Evolutionary conservation across 2,797 vertebrate genomes (phyloP).

Genomic region (Peromyscus aztecus): DNA sequence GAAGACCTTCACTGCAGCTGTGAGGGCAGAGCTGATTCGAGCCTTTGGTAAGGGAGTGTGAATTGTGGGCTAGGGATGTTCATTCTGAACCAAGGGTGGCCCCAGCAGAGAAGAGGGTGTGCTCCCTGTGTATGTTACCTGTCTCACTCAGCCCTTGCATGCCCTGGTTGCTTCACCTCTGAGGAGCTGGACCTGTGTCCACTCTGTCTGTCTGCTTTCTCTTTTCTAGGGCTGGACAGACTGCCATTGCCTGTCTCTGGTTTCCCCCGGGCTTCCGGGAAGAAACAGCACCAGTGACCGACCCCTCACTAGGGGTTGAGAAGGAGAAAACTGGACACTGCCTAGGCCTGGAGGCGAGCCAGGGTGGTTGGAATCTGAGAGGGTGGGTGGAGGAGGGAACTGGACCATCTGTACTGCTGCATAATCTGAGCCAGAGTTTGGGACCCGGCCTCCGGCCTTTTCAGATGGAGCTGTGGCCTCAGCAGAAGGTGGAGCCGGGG

Average conservation of each 20-base stretch:
- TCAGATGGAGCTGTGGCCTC: slow-evolving; percentile 59
- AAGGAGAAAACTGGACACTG: slow-evolving; percentile 72
- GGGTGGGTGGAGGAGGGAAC: slow-evolving; percentile 66
- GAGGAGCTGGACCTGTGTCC: background rate
- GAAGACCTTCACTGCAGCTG: slow-evolving; percentile 95
- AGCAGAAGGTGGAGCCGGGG: slow-evolving; percentile 22
- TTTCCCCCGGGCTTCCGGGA: slow-evolving; percentile 87
- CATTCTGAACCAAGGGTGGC: background rate
- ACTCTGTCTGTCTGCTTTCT: background rate
- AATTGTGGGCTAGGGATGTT: background rate
- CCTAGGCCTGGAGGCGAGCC: slow-evolving; percentile 60
- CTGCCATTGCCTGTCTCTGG: slow-evolving; percentile 92
- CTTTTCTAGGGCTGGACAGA: slow-evolving; percentile 93
- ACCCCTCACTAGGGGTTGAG: background rate
- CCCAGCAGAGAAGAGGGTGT: background rate
- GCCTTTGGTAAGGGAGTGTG: slow-evolving; percentile 93
- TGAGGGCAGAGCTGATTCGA: slow-evolving; percentile 95
- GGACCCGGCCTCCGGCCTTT: slow-evolving; percentile 72
- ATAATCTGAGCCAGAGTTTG: slow-evolving; percentile 84
- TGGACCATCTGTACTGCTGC: slow-evolving; percentile 77
- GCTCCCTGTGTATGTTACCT: background rate
- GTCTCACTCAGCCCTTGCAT: background rate
- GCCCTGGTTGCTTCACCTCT: background rate
- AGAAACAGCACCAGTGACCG: slow-evolving; percentile 87
- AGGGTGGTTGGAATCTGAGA: slow-evolving; percentile 61